Conservation (phyloP, 1,140 invertebrate genomes). For the Reticulitermes speratus region DNA sequence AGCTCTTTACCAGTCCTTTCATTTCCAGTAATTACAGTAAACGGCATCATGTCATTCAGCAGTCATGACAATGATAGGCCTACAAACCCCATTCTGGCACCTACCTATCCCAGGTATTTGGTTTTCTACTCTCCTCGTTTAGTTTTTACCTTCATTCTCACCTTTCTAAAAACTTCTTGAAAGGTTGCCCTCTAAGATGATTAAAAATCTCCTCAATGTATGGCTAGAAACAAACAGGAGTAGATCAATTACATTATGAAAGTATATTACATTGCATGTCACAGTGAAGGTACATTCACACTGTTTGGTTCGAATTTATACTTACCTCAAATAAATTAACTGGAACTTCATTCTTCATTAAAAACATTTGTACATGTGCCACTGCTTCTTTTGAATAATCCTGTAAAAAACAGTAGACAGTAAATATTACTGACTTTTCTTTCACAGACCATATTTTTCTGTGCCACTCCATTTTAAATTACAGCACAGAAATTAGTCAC, state of each 20-base stretch:
- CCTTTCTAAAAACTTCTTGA: conserved; percentile 98
- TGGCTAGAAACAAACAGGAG: conserved; percentile 67
- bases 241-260: conserved; percentile 30
- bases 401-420: conserved; percentile 57
- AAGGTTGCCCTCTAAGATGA: conserved; percentile 92
- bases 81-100: too few relatives aligned
- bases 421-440: too few relatives aligned
- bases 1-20: too few relatives aligned
- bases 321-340: conserved; percentile 95
- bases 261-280: conserved; percentile 13
- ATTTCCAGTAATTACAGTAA: too few relatives aligned
- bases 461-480: too few relatives aligned
- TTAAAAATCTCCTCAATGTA: conserved; percentile 99
- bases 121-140: too few relatives aligned
- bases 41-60: too few relatives aligned
- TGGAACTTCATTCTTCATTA: conserved; percentile 96
- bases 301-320: conserved; percentile 23
- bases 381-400: conserved; percentile 97
- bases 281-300: neutral
- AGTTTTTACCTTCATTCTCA: conserved; percentile 48
- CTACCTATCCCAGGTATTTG: too few relatives aligned
- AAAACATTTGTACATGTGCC: conserved; percentile 94
- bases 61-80: too few relatives aligned
- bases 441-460: too few relatives aligned
- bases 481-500: too few relatives aligned